Conservation (phyloP, 2,888 invertebrate species). For the Ormyrus nitidulus region DNA sequence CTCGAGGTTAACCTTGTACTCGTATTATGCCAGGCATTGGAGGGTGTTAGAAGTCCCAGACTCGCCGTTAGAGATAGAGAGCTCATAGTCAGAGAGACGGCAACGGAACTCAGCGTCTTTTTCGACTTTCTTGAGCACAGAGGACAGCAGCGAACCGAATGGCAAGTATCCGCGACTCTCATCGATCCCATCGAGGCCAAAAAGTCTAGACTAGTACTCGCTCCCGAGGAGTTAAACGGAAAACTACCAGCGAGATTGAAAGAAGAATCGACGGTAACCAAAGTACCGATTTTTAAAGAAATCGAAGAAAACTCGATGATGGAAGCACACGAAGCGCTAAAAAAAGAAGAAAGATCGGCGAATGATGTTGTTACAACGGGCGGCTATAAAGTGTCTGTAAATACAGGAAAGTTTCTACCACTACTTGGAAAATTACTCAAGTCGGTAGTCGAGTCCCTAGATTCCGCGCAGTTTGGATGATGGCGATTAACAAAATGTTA, state of each 20-base stretch:
- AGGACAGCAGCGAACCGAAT: conserved; percentile 53
- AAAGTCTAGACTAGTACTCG: conserved; percentile 62
- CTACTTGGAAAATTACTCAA: conserved; percentile 71
- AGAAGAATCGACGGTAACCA: conserved; percentile 60
- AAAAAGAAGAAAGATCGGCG: conserved; percentile 56
- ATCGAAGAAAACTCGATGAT: conserved; percentile 26
- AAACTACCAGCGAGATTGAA: conserved; percentile 61
- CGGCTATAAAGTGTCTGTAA: conserved; percentile 60
- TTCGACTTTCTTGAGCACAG: conserved; percentile 72
- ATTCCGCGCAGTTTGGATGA: conserved; percentile 69
- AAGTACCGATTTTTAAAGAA: conserved; percentile 56
- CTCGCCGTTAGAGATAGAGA: conserved; percentile 71
- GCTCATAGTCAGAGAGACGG: conserved; percentile 72
- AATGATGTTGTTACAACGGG: conserved; percentile 68
- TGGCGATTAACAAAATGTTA: not conserved
- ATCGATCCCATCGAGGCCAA: conserved; percentile 63
- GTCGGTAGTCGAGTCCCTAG: conserved; percentile 70
- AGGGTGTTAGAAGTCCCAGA: conserved; percentile 71
- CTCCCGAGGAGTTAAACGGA: conserved; percentile 57
- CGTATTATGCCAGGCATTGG: conserved; percentile 71
- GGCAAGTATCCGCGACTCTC: conserved; percentile 63
- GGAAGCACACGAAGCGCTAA: conserved; percentile 2
- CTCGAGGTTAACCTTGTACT: conserved; percentile 72
- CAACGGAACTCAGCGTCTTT: conserved; percentile 72
- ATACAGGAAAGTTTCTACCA: conserved; percentile 67